A percentile compares a stretch with the other conserved stretches of the same genome.
These are phyloP conservation scores for Diarsia dahlii DNA, from an alignment of 2,888 invertebrate genomes.

Conservation along the genomic window DNA sequence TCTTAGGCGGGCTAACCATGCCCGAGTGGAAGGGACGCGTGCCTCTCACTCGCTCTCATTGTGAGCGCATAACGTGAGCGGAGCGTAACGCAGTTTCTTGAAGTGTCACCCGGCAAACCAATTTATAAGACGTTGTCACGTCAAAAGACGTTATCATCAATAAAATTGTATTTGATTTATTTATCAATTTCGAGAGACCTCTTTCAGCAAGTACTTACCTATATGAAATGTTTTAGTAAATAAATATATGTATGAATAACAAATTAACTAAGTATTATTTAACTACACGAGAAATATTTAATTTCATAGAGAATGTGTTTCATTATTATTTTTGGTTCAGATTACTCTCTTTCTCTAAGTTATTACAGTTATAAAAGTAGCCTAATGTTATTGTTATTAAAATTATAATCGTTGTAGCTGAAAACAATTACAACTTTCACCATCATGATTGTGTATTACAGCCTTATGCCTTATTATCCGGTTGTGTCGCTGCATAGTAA, in stretches of 20 bases:
- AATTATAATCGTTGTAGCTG: constrained; percentile 13
- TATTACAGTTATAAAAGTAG: neutral
- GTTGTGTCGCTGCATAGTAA: neutral
- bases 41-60: too few species aligned
- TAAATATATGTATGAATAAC: neutral
- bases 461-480: constrained; percentile 1
- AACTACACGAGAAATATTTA: neutral
- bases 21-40: too few species aligned
- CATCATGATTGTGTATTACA: neutral
- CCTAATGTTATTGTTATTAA: constrained; percentile 6
- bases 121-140: too few species aligned
- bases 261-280: neutral
- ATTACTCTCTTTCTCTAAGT: neutral
- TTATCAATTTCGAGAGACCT: constrained; percentile 35
- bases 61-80: too few species aligned
- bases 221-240: constrained; percentile 1
- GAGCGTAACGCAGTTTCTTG: too few species aligned
- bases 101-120: too few species aligned
- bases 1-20: too few species aligned
- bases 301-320: neutral
- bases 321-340: neutral
- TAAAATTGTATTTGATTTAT: constrained; percentile 50
- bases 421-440: constrained; percentile 37
- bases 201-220: constrained; percentile 4
- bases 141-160: constrained; percentile 26